Percentiles rank a stretch among this genome's conserved stretches.
These are phyloP conservation scores for Bombylius discolor DNA, from an alignment of 2,888 invertebrate species.

Conservation along the genomic window DNA sequence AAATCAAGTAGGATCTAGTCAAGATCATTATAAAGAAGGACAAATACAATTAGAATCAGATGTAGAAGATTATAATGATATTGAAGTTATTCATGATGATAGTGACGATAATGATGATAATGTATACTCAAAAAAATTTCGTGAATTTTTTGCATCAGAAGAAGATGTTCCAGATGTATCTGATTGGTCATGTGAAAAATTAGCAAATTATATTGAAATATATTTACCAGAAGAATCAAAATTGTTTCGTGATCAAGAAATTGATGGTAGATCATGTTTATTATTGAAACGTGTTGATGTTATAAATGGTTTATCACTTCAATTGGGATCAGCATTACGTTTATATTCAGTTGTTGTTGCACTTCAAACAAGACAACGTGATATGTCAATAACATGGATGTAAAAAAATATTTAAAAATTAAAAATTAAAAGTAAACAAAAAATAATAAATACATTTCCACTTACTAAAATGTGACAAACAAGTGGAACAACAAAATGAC, in stretches of 20 bases:
- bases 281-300: constrained; percentile 77
- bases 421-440: no score
- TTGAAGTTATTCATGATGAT: background rate
- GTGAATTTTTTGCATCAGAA: background rate
- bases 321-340: constrained; percentile 78
- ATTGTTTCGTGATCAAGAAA: constrained; percentile 75
- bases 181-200: constrained; percentile 72
- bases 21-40: no score
- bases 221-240: constrained; percentile 70
- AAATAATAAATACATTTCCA: no score
- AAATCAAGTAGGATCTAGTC: no score
- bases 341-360: constrained; percentile 69
- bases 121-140: background rate
- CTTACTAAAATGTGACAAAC: no score
- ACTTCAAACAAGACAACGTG: constrained; percentile 65
- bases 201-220: constrained; percentile 63
- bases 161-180: constrained; percentile 56
- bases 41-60: no score
- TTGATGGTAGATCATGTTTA: constrained; percentile 78
- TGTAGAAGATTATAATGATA: no score
- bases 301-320: constrained; percentile 63
- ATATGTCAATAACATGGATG: constrained; percentile 33
- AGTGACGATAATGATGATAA: background rate
- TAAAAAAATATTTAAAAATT: background rate
- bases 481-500: no score